Conservation (phyloP, 2,888 invertebrate genomes). For the Silvanus unidentatus region DNA sequence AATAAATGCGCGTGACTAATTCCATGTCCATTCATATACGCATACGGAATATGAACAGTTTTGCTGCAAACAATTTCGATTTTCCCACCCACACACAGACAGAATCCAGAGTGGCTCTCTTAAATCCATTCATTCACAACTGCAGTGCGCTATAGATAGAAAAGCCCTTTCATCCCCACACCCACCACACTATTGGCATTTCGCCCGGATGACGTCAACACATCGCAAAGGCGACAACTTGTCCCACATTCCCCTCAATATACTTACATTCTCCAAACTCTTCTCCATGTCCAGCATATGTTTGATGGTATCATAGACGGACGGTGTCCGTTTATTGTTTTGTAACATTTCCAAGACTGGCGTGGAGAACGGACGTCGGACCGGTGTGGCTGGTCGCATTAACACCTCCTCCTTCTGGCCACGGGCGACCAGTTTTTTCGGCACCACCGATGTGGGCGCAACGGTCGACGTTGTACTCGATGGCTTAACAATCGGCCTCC, state of each 20-base stretch:
- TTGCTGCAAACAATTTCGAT: slow-evolving; percentile 6
- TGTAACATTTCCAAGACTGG: slow-evolving; percentile 51
- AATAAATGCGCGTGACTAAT: no score
- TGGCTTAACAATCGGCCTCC: slow-evolving; percentile 41
- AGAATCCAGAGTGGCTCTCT: background rate
- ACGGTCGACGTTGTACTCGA: slow-evolving; percentile 17
- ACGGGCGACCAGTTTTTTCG: slow-evolving; percentile 22
- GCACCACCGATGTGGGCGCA: slow-evolving; percentile 9
- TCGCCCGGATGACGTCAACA: slow-evolving; percentile 17
- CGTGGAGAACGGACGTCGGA: slow-evolving; percentile 50
- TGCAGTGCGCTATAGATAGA: slow-evolving; percentile 20
- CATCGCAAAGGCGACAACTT: slow-evolving; percentile 5
- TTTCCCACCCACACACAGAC: slow-evolving; percentile 8
- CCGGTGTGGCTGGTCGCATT: slow-evolving; percentile 55
- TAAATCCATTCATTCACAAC: slow-evolving; percentile 20
- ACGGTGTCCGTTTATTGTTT: slow-evolving; percentile 42
- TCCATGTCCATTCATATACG: background rate
- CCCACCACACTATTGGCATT: slow-evolving; percentile 13
- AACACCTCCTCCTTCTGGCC: slow-evolving; percentile 63
- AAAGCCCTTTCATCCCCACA: slow-evolving; percentile 1
- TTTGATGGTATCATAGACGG: slow-evolving; percentile 54
- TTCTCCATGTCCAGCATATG: slow-evolving; percentile 53
- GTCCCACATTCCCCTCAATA: background rate
- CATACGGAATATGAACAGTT: no score
- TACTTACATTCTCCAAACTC: slow-evolving; percentile 53